These are phyloP conservation scores for Rhagophthalmus giganteus DNA, from an alignment of 2,888 invertebrate genomes.

Conservation along the genomic window DNA sequence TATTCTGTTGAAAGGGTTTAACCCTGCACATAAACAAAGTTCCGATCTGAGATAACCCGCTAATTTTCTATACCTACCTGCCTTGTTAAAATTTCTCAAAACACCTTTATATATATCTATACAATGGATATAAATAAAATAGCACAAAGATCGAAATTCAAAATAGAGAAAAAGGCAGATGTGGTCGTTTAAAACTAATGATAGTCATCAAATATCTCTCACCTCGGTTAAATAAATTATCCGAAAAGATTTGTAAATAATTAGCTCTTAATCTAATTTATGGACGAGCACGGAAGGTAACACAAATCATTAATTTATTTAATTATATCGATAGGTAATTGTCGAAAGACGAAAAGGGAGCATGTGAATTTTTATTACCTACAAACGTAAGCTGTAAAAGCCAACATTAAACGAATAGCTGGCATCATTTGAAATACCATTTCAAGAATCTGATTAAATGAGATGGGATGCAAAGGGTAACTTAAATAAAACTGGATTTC, in stretches of 20 bases:
- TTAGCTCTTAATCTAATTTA: not conserved
- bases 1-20: conserved; percentile 34
- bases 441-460: conserved; percentile 23
- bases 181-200: conserved; percentile 2
- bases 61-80: conserved; percentile 30
- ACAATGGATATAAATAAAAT: conserved; percentile 20
- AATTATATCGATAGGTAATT: no score
- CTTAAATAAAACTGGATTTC: conserved; percentile 22
- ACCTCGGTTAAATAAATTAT: not conserved
- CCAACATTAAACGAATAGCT: conserved; percentile 4
- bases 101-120: conserved; percentile 24
- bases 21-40: conserved; percentile 27
- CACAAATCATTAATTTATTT: no score
- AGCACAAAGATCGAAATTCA: conserved; percentile 11
- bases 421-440: conserved; percentile 9
- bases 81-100: conserved; percentile 28
- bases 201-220: not conserved
- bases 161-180: conserved; percentile 7
- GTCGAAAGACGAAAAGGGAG: no score
- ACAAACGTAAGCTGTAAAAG: conserved; percentile 4
- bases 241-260: not conserved
- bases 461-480: conserved; percentile 23
- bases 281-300: no score
- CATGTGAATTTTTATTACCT: no score
- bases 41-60: conserved; percentile 27